Conservation (phyloP, 2,888 invertebrate genomes). For the Lamproptera curius region DNA sequence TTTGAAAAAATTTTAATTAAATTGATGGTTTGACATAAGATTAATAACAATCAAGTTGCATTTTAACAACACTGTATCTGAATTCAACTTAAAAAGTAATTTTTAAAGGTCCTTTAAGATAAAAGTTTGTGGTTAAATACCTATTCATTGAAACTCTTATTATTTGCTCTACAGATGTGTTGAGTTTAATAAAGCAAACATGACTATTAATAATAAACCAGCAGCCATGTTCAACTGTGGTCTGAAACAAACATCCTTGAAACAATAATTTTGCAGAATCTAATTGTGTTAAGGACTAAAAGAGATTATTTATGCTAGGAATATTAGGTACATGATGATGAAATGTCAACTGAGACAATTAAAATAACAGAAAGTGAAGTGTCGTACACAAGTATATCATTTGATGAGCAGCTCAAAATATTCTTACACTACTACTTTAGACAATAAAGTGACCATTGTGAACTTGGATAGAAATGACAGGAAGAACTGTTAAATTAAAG, state of each 20-base stretch:
- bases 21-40: too few relatives aligned
- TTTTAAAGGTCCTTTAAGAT: too few relatives aligned
- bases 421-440: constrained; percentile 56
- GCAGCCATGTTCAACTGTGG: constrained; percentile 46
- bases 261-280: constrained; percentile 47
- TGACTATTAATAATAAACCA: constrained; percentile 35
- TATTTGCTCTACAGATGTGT: constrained; percentile 61
- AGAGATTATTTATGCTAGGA: constrained; percentile 54
- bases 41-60: too few relatives aligned
- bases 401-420: constrained; percentile 58
- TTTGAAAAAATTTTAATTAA: too few relatives aligned
- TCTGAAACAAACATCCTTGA: constrained; percentile 50
- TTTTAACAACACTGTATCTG: too few relatives aligned
- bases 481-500: constrained; percentile 45
- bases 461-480: constrained; percentile 58
- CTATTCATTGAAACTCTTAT: too few relatives aligned
- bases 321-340: constrained; percentile 34
- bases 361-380: constrained; percentile 50
- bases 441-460: constrained; percentile 51
- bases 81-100: too few relatives aligned
- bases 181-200: constrained; percentile 43
- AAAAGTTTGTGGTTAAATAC: too few relatives aligned
- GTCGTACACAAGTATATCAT: constrained; percentile 58
- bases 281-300: constrained; percentile 57
- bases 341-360: constrained; percentile 42